Evolutionary conservation across 2,113 vertebrate genomes (phyloP).

Genomic region (Anguilla rostrata): DNA sequence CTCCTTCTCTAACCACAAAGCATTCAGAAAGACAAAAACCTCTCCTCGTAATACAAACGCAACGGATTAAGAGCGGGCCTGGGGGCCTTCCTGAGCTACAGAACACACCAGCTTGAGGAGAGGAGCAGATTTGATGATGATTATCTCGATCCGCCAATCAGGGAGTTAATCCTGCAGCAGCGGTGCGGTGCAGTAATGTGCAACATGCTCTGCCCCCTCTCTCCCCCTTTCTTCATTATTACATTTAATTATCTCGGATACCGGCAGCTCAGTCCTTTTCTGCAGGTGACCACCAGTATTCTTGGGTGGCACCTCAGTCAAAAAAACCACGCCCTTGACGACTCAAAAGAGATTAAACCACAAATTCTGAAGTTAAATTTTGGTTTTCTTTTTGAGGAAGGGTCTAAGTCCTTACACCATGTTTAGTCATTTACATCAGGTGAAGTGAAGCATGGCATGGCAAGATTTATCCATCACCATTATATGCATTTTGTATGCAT

Average conservation of each 20-base stretch:
- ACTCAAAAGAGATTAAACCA: not conserved
- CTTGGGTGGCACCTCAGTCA: not conserved
- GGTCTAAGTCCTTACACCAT: too few species aligned
- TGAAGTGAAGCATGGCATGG: too few species aligned
- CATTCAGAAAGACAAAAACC: not conserved
- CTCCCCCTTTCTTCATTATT: conserved; percentile 17
- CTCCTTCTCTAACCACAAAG: not conserved
- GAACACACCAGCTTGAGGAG: not conserved
- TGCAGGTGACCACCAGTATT: conserved; percentile 8
- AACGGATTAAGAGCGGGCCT: not conserved
- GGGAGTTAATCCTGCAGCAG: not conserved
- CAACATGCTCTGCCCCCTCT: not conserved
- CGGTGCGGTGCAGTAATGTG: not conserved
- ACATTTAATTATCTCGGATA: conserved; percentile 17
- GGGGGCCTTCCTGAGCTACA: not conserved
- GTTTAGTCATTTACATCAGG: too few species aligned
- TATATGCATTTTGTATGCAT: not conserved
- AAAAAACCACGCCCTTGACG: not conserved
- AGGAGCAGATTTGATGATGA: not conserved
- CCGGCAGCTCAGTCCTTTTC: not conserved
- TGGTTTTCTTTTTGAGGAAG: too few species aligned
- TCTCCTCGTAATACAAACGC: not conserved
- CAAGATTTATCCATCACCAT: not conserved
- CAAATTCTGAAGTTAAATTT: not conserved
- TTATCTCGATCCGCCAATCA: not conserved